Evolutionary conservation across 2,888 invertebrate species (phyloP), one percentile per base, ranked within the genome.

Genomic region (Metacarcinus magister): DNA sequence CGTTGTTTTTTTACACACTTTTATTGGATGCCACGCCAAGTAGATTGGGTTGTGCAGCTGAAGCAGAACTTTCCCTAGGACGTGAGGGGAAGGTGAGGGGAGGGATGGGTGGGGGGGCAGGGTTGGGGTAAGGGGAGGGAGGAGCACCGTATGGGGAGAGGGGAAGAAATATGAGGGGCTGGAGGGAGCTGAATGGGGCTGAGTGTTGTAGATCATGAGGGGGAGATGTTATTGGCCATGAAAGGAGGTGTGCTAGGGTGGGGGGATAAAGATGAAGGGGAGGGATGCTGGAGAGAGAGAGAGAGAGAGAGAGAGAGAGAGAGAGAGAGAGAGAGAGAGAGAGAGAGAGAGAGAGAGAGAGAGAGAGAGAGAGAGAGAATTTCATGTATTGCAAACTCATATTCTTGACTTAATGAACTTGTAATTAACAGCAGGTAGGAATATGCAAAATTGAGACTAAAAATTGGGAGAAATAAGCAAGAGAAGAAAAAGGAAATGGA

Each of bases 251-350:
- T 54, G 54, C 54, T 54, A 19, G 54, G 54, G 54, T n/a, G n/a
- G 67, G n/a, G 67, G 67, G n/a, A 67, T 23, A n/a, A n/a, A 54
- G 54, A 67, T 23, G 67, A 67, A 67, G 67, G n/a, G n/a, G 16
- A 67, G n/a, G 7, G 67, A n/a, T n/a, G n/a, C 23, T 19, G n/a
- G n/a, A 67, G 67, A 67, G 67, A n/a, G 23, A 67, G n/a, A 67
- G 67, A n/a, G 67, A n/a, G n/a, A n/a, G n/a, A 67, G n/a, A 67
- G 67, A 67, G 67, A n/a, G 67, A 67, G n/a, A 67, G n/a, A n/a
- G 67, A 67, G n/a, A 67, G 67, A n/a, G 7, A 67, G n/a, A n/a
- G 23, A n/a, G 67, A 7, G n/a, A 67, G 67, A 23, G 67, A 67
- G 67, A 67, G 60, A 60, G 60, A 60, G 60, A 60, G 54, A 54